These are phyloP conservation scores for Augochlora pura DNA, from an alignment of 1,140 invertebrate species.

Conservation along the genomic window DNA sequence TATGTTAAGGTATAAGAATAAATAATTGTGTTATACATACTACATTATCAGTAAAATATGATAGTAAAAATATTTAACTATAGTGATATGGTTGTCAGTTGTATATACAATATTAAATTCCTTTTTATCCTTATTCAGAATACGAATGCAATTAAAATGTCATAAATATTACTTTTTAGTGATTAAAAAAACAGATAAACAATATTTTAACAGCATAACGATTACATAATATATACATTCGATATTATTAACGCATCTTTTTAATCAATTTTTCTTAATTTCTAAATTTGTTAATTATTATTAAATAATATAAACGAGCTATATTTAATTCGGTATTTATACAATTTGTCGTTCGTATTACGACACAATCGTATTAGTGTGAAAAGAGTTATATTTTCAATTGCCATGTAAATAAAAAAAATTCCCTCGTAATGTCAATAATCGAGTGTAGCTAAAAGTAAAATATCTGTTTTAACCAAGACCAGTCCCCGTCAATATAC, in stretches of 20 bases:
- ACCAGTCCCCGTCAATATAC: not conserved
- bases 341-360: not conserved
- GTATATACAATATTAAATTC: slow-evolving; percentile 15
- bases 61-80: slow-evolving; percentile 6
- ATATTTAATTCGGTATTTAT: not conserved
- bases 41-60: slow-evolving; percentile 16
- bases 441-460: not conserved
- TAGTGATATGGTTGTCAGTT: slow-evolving; percentile 19
- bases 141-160: not conserved
- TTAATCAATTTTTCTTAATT: not conserved
- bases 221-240: not conserved
- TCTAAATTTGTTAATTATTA: too few relatives aligned
- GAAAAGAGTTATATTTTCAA: not conserved
- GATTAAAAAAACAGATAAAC: not conserved
- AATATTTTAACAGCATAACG: not conserved
- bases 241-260: not conserved
- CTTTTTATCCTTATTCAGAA: not conserved
- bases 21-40: slow-evolving; percentile 15
- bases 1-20: slow-evolving; percentile 18
- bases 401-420: not conserved
- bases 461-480: not conserved
- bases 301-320: too few relatives aligned
- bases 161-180: not conserved
- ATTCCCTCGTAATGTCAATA: not conserved
- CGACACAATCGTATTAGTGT: not conserved